Evolutionary conservation across 2,113 vertebrate genomes (phyloP), one percentile per base, ranked within the genome.

Genomic region (Vimba vimba): DNA sequence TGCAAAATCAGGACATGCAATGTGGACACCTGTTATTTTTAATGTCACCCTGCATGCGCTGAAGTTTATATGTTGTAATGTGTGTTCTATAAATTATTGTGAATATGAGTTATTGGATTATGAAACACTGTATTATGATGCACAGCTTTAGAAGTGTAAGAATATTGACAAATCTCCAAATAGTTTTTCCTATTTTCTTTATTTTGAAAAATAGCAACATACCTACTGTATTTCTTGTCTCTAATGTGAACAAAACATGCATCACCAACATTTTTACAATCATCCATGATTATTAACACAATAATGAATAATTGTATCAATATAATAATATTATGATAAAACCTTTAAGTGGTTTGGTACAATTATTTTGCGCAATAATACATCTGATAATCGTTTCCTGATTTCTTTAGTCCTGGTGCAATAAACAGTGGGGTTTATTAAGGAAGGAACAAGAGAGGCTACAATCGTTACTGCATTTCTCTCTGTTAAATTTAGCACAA

Each of bases 351-450:
- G 2, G 39, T 6, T 4, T 30, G 60, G 79, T 10, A 45, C n/a
- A 21, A 47, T 6, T 47, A 11, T 81, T 15, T 66, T 45, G n/a
- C 0, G 23, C 6, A 66, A 12, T 19, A 87, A 57, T 77, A 84
- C 27, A 43, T 78, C 73, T 27, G 64, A 3, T 12, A 89, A 27
- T 60, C 43, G 59, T 19, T 8, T 86, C 6, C 86, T 84, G 2
- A 89, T 90, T 60, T 87, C 86, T 27, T 89, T 87, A n/a, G 80
- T 90, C 36, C 45, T 82, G n/a, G 87, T 33, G 57, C 86, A 90
- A n/a, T 87, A 89, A 39, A 90, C 83, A 19, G n/a, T 19, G 6
- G 86, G 86, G 33, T 87, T 87, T 43, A 87, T 87, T 55, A 87
- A 60, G 17, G 82, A 23, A 11, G 86, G 43, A 33, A 84, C 15